phyloP scores from a whole-genome alignment of 2,113 vertebrate genomes.

The Prionailurus bengalensis region DNA sequence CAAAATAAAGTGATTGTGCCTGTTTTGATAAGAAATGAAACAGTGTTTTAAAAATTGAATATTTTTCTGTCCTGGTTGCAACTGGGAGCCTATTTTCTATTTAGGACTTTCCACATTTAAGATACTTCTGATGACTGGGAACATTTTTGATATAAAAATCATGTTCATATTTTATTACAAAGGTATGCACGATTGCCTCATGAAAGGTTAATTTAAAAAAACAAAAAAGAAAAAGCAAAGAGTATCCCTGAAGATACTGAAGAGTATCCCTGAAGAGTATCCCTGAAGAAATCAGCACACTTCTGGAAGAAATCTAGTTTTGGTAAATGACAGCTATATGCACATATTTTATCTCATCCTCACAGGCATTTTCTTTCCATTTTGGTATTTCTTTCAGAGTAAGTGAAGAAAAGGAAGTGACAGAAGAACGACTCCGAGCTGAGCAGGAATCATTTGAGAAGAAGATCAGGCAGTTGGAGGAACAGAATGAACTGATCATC shows the following conservation, averaged over 20 bases:
- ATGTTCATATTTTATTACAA: neutral
- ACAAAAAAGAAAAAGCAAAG: neutral
- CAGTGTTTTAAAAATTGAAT: slow-evolving; percentile 53
- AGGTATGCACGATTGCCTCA: slow-evolving; percentile 40
- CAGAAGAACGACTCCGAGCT: slow-evolving; percentile 93
- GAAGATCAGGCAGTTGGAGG: slow-evolving; percentile 96
- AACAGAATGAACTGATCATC: slow-evolving; percentile 94
- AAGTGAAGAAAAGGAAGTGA: slow-evolving; percentile 97
- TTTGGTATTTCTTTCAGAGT: slow-evolving; percentile 89
- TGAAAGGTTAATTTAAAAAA: slow-evolving; percentile 30
- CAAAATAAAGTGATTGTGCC: neutral
- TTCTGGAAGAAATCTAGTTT: slow-evolving; percentile 54
- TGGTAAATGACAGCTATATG: neutral
- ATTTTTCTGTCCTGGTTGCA: slow-evolving; percentile 39
- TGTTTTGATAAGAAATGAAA: slow-evolving; percentile 63
- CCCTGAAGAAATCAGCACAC: neutral
- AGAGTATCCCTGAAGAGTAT: neutral
- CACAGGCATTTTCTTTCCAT: slow-evolving; percentile 43
- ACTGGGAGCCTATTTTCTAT: neutral
- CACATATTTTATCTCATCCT: slow-evolving; percentile 61
- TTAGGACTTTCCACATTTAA: slow-evolving; percentile 36
- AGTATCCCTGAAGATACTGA: neutral
- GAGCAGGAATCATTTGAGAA: slow-evolving; percentile 96
- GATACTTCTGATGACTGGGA: slow-evolving; percentile 15
- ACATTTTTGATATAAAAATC: slow-evolving; percentile 42